These are phyloP conservation scores for Oxytorus armatus DNA, from an alignment of 2,888 invertebrate species.

Conservation along the genomic window DNA sequence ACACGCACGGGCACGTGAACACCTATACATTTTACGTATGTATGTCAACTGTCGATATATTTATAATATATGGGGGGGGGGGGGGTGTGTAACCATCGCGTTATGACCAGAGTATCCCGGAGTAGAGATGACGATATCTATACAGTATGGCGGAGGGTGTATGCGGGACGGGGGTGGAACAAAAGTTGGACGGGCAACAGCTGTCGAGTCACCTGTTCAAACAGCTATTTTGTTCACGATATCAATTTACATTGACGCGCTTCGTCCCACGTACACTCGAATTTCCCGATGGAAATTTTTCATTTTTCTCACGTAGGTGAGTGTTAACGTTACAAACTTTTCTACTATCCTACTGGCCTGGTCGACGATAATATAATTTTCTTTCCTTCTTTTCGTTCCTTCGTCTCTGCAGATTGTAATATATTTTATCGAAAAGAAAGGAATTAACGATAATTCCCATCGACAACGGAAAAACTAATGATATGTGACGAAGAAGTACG, in stretches of 20 bases:
- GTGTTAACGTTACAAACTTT: slow-evolving; percentile 24
- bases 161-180: slow-evolving; percentile 73
- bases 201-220: slow-evolving; percentile 83
- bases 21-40: not conserved
- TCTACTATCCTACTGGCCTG: slow-evolving; percentile 1
- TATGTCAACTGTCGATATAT: slow-evolving; percentile 5
- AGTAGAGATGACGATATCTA: slow-evolving; percentile 42
- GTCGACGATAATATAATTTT: slow-evolving; percentile 3
- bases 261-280: slow-evolving; percentile 47
- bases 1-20: no score
- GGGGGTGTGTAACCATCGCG: slow-evolving; percentile 21
- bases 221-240: slow-evolving; percentile 78
- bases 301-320: slow-evolving; percentile 44
- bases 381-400: not conserved
- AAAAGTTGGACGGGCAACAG: slow-evolving; percentile 78
- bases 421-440: no score
- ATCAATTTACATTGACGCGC: slow-evolving; percentile 74
- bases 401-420: no score
- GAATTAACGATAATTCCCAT: no score
- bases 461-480: no score
- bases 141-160: slow-evolving; percentile 27
- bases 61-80: slow-evolving; percentile 6
- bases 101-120: slow-evolving; percentile 32
- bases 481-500: no score
- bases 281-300: slow-evolving; percentile 46